A percentile compares a stretch with the other conserved stretches of the same genome.
These are phyloP conservation scores for Polydrusus pterygomalis DNA, from an alignment of 2,888 invertebrate genomes.

Conservation along the genomic window DNA sequence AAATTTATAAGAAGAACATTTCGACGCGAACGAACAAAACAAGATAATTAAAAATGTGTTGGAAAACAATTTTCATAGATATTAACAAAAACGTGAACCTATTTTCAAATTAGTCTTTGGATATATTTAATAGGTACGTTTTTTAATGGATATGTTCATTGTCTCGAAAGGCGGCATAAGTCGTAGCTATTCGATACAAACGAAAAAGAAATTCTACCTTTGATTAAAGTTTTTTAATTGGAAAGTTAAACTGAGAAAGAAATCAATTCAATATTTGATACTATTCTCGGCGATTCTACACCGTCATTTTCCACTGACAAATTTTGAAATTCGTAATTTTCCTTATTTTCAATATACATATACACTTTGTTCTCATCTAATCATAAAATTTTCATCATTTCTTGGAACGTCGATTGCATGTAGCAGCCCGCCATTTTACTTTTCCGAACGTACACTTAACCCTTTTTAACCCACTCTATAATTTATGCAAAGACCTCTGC, in stretches of 20 bases:
- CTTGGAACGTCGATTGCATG: conserved; percentile 18
- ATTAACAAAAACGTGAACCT: conserved; percentile 17
- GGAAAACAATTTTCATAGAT: conserved; percentile 20
- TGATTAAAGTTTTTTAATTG: too few relatives aligned
- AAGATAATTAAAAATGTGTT: conserved; percentile 8
- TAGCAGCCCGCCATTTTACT: conserved; percentile 44
- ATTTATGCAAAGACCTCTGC: conserved; percentile 52
- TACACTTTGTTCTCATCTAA: background rate
- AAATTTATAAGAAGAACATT: background rate
- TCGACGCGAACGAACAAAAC: background rate
- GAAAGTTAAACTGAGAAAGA: too few relatives aligned
- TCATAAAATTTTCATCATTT: background rate
- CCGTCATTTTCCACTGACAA: too few relatives aligned
- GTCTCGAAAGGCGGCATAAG: background rate
- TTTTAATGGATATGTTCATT: background rate
- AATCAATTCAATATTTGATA: too few relatives aligned
- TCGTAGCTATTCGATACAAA: too few relatives aligned
- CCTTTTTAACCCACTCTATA: conserved; percentile 46
- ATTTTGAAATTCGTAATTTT: too few relatives aligned
- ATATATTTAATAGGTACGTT: background rate
- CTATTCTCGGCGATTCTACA: too few relatives aligned
- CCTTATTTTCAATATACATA: too few relatives aligned
- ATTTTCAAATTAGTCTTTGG: background rate
- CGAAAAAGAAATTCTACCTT: too few relatives aligned
- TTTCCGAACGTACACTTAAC: conserved; percentile 36